phyloP scores from a whole-genome alignment of 2,888 invertebrate genomes.

The Caenorhabditis panamensis region DNA sequence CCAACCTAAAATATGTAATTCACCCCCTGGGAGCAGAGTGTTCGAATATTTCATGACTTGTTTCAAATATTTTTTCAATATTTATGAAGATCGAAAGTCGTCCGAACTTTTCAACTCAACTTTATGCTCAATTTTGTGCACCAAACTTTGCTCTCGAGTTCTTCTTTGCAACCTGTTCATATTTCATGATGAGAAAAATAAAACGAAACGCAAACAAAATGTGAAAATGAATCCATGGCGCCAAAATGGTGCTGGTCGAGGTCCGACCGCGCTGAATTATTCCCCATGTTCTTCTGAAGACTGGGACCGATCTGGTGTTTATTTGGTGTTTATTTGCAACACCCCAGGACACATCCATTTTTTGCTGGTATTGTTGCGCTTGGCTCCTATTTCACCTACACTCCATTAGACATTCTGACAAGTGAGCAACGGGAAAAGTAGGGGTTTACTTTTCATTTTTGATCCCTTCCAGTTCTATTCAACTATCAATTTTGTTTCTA shows the following conservation, averaged over 20 bases:
- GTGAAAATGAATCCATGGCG: constrained; percentile 27
- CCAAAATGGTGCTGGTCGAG: not conserved
- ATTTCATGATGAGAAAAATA: constrained; percentile 19
- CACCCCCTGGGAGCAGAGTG: not conserved
- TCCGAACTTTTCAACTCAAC: constrained; percentile 20
- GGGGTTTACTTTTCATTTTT: constrained; percentile 18
- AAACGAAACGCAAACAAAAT: constrained; percentile 20
- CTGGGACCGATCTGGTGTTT: constrained; percentile 10
- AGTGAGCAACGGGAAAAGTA: constrained; percentile 3
- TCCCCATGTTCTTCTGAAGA: constrained; percentile 7
- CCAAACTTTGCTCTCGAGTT: constrained; percentile 13
- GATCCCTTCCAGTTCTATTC: constrained; percentile 28
- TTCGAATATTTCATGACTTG: constrained; percentile 5
- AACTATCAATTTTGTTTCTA: constrained; percentile 9
- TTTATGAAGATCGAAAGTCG: constrained; percentile 21
- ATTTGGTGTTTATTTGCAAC: not conserved
- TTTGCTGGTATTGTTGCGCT: not conserved
- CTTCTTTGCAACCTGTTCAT: constrained; percentile 16
- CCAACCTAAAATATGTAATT: not conserved
- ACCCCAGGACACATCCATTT: constrained; percentile 29
- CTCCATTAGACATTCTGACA: constrained; percentile 40
- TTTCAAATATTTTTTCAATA: not conserved
- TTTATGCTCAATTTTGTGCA: not conserved
- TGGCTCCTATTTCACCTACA: constrained; percentile 29
- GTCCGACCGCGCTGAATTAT: constrained; percentile 27